phyloP scores from a whole-genome alignment of 2,888 invertebrate genomes.

The Drosophila hamatofila region DNA sequence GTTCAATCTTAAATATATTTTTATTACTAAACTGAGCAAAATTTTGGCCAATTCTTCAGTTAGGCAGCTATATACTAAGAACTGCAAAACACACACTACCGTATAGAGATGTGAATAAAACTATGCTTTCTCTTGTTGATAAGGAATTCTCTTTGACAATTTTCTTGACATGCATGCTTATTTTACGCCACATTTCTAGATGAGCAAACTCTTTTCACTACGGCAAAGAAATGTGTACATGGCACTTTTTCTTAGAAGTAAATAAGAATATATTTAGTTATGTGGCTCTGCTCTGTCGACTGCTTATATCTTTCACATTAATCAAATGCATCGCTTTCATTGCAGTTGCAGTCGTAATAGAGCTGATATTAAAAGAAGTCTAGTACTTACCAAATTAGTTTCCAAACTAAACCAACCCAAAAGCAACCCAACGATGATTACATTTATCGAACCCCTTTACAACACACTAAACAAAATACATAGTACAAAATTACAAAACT shows the following conservation, averaged over 20 bases:
- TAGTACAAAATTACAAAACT: conserved; percentile 74
- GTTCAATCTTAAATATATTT: background rate
- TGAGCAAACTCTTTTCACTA: conserved; percentile 3
- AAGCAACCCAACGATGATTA: conserved; percentile 56
- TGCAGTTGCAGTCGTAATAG: background rate
- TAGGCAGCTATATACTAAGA: background rate
- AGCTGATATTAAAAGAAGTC: conserved; percentile 7
- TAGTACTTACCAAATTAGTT: conserved; percentile 61
- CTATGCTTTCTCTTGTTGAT: conserved; percentile 1
- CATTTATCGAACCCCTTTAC: conserved; percentile 21
- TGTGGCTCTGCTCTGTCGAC: background rate
- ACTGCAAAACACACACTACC: background rate
- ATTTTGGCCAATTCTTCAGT: background rate
- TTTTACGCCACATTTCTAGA: background rate
- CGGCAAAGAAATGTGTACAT: conserved; percentile 1
- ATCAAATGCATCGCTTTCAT: background rate
- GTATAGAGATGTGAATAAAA: background rate
- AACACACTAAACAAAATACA: conserved; percentile 61
- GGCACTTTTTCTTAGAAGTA: background rate
- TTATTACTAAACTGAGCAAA: background rate
- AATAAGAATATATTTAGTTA: background rate
- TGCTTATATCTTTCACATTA: background rate
- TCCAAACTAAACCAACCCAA: conserved; percentile 26
- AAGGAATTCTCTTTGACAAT: conserved; percentile 2
- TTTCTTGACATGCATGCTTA: background rate